phyloP scores from a whole-genome alignment of 2,797 vertebrate genomes.

The Lepus townsendii region DNA sequence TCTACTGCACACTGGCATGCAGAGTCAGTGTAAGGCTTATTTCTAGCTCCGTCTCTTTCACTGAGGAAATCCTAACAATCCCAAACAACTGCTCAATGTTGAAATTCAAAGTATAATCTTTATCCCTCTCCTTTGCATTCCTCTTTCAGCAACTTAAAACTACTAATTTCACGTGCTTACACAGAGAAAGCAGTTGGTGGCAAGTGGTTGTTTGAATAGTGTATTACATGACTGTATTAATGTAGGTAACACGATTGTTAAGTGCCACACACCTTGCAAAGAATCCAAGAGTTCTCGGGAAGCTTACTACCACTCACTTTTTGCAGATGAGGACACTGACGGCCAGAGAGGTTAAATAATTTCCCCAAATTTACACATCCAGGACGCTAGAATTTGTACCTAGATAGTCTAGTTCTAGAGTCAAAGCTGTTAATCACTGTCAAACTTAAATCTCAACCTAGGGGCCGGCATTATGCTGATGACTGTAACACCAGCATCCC shows the following conservation, averaged over 20 bases:
- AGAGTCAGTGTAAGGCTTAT: background rate
- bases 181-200: background rate
- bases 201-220: background rate
- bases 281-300: slow-evolving; percentile 34
- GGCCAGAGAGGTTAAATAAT: background rate
- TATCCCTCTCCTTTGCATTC: background rate
- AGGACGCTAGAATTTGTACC: background rate
- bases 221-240: background rate
- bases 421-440: background rate
- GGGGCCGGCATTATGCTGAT: no score
- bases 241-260: background rate
- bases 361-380: slow-evolving; percentile 7
- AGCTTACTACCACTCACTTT: background rate
- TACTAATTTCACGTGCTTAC: background rate
- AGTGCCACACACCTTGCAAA: background rate
- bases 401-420: background rate
- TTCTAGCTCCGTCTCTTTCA: background rate
- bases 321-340: slow-evolving; percentile 9
- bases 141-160: background rate
- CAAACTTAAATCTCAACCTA: background rate
- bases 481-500: no score
- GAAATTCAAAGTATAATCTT: background rate
- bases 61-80: background rate
- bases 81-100: background rate
- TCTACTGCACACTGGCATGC: background rate